Conservation (phyloP, 2,113 vertebrate species). For the Athene cunicularia region DNA sequence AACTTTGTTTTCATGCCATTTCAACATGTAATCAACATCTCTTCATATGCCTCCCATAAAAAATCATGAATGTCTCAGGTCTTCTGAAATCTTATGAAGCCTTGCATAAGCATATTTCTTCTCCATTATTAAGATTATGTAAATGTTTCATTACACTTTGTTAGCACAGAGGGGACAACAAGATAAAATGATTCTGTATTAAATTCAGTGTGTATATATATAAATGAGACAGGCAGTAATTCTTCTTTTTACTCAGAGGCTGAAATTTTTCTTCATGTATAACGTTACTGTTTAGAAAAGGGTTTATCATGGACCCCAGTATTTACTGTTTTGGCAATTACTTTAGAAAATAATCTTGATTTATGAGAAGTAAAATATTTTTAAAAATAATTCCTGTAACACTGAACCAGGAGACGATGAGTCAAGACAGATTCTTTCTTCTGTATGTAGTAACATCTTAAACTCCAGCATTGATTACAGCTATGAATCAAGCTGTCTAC, state of each 20-base stretch:
- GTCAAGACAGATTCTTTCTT: not conserved
- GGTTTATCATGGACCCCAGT: fast-evolving
- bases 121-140: not conserved
- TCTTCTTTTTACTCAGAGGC: not conserved
- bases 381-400: not conserved
- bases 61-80: not conserved
- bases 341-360: not conserved
- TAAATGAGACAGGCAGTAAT: not conserved
- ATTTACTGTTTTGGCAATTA: not conserved
- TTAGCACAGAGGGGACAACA: not conserved
- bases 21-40: not conserved
- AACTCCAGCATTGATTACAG: not conserved
- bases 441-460: not conserved
- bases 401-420: not conserved
- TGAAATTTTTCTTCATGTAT: not conserved
- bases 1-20: not conserved
- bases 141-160: not conserved
- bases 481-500: not conserved
- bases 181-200: not conserved
- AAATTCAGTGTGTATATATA: not conserved
- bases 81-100: not conserved
- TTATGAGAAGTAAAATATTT: not conserved
- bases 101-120: not conserved
- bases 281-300: not conserved
- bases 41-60: not conserved